phyloP scores from a whole-genome alignment of 2,888 invertebrate genomes.

The Lacanobia oleracea region DNA sequence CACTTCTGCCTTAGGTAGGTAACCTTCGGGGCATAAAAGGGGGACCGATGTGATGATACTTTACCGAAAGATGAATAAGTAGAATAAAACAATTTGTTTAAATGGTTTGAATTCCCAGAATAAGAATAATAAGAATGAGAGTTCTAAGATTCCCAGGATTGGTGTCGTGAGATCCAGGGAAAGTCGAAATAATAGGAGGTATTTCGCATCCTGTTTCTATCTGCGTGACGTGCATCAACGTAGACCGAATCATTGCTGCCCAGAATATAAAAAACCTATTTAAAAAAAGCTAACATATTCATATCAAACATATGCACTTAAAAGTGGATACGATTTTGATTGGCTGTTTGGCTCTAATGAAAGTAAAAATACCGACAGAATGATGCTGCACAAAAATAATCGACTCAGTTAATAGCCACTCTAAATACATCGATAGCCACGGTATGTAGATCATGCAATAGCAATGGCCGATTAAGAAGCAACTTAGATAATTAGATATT shows the following conservation, averaged over 20 bases:
- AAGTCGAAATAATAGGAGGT: background rate
- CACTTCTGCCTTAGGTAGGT: background rate
- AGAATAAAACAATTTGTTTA: too few relatives aligned
- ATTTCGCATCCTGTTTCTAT: background rate
- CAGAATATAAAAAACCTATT: background rate
- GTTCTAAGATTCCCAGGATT: too few relatives aligned
- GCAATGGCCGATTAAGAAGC: background rate
- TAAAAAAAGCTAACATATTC: background rate
- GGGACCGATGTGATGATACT: background rate
- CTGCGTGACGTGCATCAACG: background rate
- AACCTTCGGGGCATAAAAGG: background rate
- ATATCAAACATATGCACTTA: conserved; percentile 10
- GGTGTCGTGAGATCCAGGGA: background rate
- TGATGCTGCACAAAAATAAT: conserved; percentile 30
- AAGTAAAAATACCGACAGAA: conserved; percentile 24
- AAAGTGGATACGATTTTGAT: conserved; percentile 20
- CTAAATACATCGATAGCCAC: conserved; percentile 5
- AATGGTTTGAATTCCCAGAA: too few relatives aligned
- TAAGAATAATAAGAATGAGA: too few relatives aligned
- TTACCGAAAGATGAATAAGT: too few relatives aligned
- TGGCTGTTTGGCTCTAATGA: conserved; percentile 23
- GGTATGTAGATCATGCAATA: conserved; percentile 4
- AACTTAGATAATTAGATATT: background rate
- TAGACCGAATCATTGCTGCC: background rate
- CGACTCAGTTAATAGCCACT: conserved; percentile 1